Conservation (phyloP, 2,797 vertebrate genomes). For the Ciconia nigra region DNA sequence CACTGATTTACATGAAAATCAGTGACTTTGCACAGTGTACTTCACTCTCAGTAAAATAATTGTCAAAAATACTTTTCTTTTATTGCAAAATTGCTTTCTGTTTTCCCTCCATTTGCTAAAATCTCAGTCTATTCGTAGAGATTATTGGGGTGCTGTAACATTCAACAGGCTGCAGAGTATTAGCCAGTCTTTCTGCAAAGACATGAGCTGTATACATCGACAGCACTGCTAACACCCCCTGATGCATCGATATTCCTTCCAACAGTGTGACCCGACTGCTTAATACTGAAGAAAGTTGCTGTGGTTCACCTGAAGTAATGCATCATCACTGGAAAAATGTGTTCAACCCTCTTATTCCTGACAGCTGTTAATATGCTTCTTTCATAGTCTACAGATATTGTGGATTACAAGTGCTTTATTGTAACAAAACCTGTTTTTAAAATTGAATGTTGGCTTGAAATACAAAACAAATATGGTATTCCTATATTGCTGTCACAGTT, state of each 20-base stretch:
- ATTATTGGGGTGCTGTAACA: background rate
- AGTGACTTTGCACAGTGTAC: background rate
- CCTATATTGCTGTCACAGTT: constrained; percentile 66
- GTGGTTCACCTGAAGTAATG: constrained; percentile 17
- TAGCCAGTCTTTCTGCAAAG: background rate
- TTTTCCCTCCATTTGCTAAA: background rate
- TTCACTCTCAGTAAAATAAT: background rate
- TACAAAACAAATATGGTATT: constrained; percentile 25
- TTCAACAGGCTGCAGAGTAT: background rate
- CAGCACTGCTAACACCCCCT: background rate
- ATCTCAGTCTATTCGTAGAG: background rate
- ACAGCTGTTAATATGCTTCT: constrained; percentile 54
- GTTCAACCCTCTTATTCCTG: background rate
- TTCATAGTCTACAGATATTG: background rate
- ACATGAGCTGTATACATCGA: fast-evolving
- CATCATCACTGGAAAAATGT: background rate
- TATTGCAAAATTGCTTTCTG: background rate
- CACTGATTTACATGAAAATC: background rate
- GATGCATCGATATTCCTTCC: background rate
- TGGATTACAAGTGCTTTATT: background rate
- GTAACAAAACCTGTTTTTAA: background rate
- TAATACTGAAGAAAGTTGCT: background rate
- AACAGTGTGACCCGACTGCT: background rate
- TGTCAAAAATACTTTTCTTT: background rate
- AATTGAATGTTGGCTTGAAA: constrained; percentile 16